A percentile compares a stretch with the other conserved stretches of the same genome.
Conservation (phyloP, 2,113 vertebrate genomes). For the Aphyosemion australe region DNA sequence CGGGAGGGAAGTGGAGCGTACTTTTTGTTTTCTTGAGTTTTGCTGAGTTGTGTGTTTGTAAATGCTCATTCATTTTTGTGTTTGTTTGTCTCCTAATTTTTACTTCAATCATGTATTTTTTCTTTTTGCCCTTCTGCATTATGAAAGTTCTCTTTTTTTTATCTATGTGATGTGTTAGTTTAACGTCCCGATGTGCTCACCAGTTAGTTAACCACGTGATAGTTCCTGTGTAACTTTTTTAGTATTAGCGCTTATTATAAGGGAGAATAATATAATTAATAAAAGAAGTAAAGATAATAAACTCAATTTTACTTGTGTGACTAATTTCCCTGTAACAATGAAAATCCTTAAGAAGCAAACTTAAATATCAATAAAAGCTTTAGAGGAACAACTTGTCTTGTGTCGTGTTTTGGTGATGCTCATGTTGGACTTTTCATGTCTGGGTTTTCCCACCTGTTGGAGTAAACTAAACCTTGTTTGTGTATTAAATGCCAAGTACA, state of each 20-base stretch:
- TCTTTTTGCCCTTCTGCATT: constrained; percentile 23
- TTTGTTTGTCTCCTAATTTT: constrained; percentile 43
- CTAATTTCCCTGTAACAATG: constrained; percentile 77
- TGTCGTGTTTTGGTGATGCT: background rate
- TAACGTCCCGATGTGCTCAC: constrained; percentile 73
- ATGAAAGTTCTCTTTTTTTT: constrained; percentile 15
- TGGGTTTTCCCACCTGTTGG: no score
- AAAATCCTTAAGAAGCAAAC: constrained; percentile 63
- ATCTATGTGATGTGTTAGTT: constrained; percentile 75
- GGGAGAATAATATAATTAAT: constrained; percentile 73
- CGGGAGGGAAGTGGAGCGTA: constrained; percentile 22
- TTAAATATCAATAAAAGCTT: constrained; percentile 76
- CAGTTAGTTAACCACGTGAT: constrained; percentile 76
- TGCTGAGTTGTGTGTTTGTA: constrained; percentile 64
- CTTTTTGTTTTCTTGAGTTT: constrained; percentile 16
- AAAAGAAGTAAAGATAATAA: constrained; percentile 63
- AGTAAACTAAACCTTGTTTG: no score
- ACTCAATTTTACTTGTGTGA: constrained; percentile 76
- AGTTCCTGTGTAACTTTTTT: constrained; percentile 79
- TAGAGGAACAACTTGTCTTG: constrained; percentile 31
- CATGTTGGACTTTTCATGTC: no score
- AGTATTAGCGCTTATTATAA: constrained; percentile 73
- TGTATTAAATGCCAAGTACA: no score
- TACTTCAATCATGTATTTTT: constrained; percentile 24
- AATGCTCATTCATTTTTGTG: constrained; percentile 56